Percentiles rank a stretch among this genome's conserved stretches.
These are phyloP conservation scores for Xestia xanthographa DNA, from an alignment of 2,888 invertebrate species.

Conservation along the genomic window DNA sequence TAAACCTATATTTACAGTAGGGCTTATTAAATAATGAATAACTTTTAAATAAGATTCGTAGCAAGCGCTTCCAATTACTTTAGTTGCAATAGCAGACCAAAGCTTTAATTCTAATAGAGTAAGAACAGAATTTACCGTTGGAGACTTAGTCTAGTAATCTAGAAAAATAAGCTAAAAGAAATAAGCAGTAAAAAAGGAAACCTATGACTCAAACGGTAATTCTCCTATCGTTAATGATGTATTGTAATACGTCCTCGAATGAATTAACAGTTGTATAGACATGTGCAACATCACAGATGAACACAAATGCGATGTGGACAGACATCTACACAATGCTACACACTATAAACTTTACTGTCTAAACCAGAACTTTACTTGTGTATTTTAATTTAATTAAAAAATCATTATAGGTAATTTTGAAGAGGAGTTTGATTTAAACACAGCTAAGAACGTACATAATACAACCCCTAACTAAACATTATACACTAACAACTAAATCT, in stretches of 20 bases:
- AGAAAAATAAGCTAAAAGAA: conserved; percentile 37
- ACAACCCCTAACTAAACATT: conserved; percentile 51
- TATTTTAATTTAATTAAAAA: conserved; percentile 17
- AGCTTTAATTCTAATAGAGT: conserved; percentile 70
- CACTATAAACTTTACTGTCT: conserved; percentile 49
- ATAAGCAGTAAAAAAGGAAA: conserved; percentile 43
- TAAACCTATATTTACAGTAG: conserved; percentile 88
- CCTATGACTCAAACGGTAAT: conserved; percentile 61
- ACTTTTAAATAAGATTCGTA: conserved; percentile 82
- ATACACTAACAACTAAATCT: conserved; percentile 70
- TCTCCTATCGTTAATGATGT: conserved; percentile 48
- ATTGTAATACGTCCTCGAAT: conserved; percentile 60
- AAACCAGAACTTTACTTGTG: conserved; percentile 20
- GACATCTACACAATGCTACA: conserved; percentile 87
- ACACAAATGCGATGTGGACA: conserved; percentile 83
- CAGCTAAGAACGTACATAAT: conserved; percentile 59
- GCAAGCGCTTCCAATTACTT: conserved; percentile 81
- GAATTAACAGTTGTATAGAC: conserved; percentile 84
- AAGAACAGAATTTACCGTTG: conserved; percentile 56
- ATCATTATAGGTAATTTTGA: conserved; percentile 7
- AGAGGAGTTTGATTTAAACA: conserved; percentile 35
- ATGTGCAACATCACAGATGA: conserved; percentile 87
- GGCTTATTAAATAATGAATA: conserved; percentile 81
- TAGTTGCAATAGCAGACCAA: conserved; percentile 76
- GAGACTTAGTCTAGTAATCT: conserved; percentile 46